phyloP scores from a whole-genome alignment of 2,113 vertebrate genomes.

The Chaetodon auriga region DNA sequence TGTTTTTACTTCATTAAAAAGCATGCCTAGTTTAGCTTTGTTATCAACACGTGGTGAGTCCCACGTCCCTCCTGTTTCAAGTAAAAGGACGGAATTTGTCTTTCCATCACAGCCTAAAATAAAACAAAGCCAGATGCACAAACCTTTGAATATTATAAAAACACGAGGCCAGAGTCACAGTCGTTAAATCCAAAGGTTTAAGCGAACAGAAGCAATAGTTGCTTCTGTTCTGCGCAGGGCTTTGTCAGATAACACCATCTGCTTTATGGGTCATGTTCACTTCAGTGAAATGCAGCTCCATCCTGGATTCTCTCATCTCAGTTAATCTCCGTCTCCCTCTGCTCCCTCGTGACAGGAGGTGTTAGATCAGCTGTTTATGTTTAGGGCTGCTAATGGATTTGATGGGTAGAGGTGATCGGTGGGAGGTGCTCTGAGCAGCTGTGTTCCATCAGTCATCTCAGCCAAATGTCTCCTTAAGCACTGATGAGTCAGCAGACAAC shows the following conservation, averaged over 20 bases:
- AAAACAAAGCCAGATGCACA: not conserved
- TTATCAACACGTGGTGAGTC: not conserved
- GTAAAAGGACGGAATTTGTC: not conserved
- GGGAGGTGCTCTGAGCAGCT: not conserved
- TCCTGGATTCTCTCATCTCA: not conserved
- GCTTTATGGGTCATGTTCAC: constrained; percentile 9
- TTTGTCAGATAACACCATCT: constrained; percentile 17
- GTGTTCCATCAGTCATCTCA: not conserved
- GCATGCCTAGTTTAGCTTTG: not conserved
- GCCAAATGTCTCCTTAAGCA: not conserved
- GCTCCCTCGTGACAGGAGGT: constrained; percentile 19
- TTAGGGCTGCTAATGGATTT: constrained; percentile 21
- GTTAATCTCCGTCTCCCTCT: constrained; percentile 4
- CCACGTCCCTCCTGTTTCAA: not conserved
- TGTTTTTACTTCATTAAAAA: not conserved
- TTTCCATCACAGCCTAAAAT: not conserved
- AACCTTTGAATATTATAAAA: not conserved
- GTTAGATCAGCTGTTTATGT: constrained; percentile 10
- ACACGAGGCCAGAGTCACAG: not conserved
- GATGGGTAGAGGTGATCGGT: not conserved
- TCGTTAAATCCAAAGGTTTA: not conserved
- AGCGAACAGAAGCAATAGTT: constrained; percentile 3
- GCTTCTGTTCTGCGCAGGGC: constrained; percentile 2
- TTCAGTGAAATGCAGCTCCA: constrained; percentile 10
- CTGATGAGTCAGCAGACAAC: not conserved